Base-by-base conservation (phyloP, 2,888 invertebrate species). In the Chydorus sphaericus region DNA sequence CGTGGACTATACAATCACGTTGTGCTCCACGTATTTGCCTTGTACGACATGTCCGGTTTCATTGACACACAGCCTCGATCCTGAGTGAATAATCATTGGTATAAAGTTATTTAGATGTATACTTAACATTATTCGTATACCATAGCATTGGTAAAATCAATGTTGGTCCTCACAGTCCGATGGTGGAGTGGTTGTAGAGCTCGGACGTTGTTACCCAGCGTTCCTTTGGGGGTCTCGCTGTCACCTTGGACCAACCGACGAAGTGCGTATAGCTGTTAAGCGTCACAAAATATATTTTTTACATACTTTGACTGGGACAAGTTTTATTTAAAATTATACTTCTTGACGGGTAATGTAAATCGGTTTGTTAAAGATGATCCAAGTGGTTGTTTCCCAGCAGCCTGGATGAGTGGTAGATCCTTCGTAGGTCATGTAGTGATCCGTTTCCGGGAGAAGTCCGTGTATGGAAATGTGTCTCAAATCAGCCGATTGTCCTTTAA, bases 381-480 rank as follows among this genome's bases (percentile, higher is more conserved):
- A 98, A 58, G 94, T 91, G 37, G 94, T 91, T n/a, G 96, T 96
- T 73, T 98, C 97, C 85, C 94, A 91, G 73, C 97, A 98, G 52
- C 94, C 91, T 8, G 97, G 97, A 73, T 91, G 91, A 56, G 97
- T 96, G 63, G 93, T 86, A 62, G 94, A 94, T 26, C 96, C 96
- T 69, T 96, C 94, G 71, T 96, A 98, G 30, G 97, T 97, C 75
- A 98, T 87, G 74, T 92, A 98, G 69, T 89, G 85, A 65, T 85
- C 82, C 48, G 92, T 96, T 68, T 84, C 83, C 60, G 97, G 96
- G 64, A 97, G 77, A 56, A 96, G 74, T 56, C 83, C 83, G 65
- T 83, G 81, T 63, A 94, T 76, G 29, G 90, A 89, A 65, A 94
- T 75, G 68, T 89, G 85, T 65, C 83, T 81, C 68, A 94, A 84